Evolutionary conservation across 2,888 invertebrate genomes (phyloP), one percentile per base, ranked within the genome.

Genomic region (Sylvicola fuscatus): DNA sequence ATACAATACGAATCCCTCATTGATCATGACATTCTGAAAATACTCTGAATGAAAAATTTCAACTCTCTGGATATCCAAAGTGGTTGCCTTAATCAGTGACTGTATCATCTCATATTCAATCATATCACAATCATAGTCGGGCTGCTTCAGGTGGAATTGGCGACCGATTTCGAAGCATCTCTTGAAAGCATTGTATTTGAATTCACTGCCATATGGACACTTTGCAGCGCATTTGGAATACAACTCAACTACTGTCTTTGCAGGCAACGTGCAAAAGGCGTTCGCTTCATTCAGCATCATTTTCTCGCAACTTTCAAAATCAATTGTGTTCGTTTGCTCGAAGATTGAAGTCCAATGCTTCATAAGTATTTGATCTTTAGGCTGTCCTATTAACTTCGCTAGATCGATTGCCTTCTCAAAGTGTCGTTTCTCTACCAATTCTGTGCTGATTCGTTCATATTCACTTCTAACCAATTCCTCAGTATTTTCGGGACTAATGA

Each of bases 211-310:
- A 14, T 64, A 54, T 0, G 47, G 47, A 21, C 72, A 61, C 40
- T 63, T 62, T 3, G 62, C 60, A 0, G 67, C 64, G 40, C 67
- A 61, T 36, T 64, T 59, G 2, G 70, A 56, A 29, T 74, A 66
- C 49, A 79, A 80, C 41, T 69, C 60, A 0, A 73, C 68, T 1
- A 75, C 66, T 13, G 68, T 62, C 40, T 66, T 65, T 12, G 74
- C 69, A 0, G 66, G 56, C 1, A 80, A 66, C 0, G 68, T 56
- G 35, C 72, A 65, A 26, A 63, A 6, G 21, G 21, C 5, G 8
- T 21, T 4, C 21, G 8, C 21, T 8, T 21, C 21, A 6, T 21
- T 21, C 8, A 21, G 21, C 4, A 21, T 21, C 21, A 21, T 21
- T 21, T 21, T 4, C 21, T 21, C 21, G 21, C 21, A 21, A 6